Base-by-base conservation (phyloP, 2,888 invertebrate species). In the Oeneis ivallda region DNA sequence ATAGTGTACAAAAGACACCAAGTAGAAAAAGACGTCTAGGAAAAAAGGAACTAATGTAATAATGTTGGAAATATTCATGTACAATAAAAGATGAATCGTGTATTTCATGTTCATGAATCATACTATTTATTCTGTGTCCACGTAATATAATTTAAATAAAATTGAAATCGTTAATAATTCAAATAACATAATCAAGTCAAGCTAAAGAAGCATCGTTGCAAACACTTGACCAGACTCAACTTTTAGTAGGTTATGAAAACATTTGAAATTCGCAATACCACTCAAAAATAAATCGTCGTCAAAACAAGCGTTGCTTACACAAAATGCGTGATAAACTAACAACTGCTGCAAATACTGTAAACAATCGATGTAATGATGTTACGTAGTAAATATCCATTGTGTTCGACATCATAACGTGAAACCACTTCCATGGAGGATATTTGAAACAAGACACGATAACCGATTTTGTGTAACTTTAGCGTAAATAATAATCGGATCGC, bases 311-410 rank as follows among this genome's bases (percentile, higher is more conserved):
- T 64, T 64, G 56, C 58, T 70, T 74, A 74, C 75, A 77, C 74
- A 75, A 77, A 73, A 69, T 60, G 69, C 62, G 68, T 37, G 47
- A 59, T 49, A 34, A 15, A 17, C 15, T 68, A 72, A 71, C 69
- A 66, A 70, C n/a, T 71, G 74, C n/a, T 71, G 74, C 75, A 75
- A 76, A 73, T 70, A 71, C 70, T 73, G 72, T 70, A 66, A 69
- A 71, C 64, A 67, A 70, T 63, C 67, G 60, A 58, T 65, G 72
- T 70, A 75, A 70, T 63, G 69, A 72, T 71, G 49, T 60, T 58
- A 65, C 56, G 65, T 62, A 64, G 67, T 37, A 68, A 69, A 68
- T 60, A 66, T 43, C 26, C 49, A 68, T 67, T 70, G 71, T 67
- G 19, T 50, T 61, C 19, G 39, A 50, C 50, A 54, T 43, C 50